Percentiles rank a stretch among this genome's conserved stretches.
Evolutionary conservation across 2,113 vertebrate genomes (phyloP).

Genomic region (Melanerpes formicivorus): DNA sequence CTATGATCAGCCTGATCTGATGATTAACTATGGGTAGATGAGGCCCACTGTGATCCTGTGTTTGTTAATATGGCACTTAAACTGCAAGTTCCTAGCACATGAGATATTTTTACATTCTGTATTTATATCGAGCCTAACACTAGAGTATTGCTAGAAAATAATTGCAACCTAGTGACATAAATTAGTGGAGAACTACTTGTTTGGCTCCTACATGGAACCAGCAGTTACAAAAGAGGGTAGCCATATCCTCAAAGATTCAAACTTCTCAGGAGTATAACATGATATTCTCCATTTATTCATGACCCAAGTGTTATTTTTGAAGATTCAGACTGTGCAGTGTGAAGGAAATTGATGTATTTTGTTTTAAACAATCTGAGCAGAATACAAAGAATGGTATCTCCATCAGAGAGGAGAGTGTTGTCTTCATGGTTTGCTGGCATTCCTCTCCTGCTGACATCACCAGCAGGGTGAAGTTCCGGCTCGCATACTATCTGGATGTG

Average conservation of each 20-base stretch:
- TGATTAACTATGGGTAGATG: not conserved
- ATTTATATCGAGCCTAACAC: not conserved
- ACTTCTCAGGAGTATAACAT: not conserved
- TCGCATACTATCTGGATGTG: fast-evolving
- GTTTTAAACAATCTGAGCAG: not conserved
- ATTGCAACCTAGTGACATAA: not conserved
- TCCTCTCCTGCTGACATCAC: not conserved
- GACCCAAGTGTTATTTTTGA: not conserved
- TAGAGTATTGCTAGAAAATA: conserved; percentile 13
- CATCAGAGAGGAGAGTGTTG: not conserved
- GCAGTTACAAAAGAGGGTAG: not conserved
- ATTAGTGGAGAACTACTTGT: not conserved
- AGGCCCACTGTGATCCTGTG: not conserved
- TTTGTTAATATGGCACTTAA: not conserved
- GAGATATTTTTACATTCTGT: not conserved
- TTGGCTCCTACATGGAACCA: not conserved
- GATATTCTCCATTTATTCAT: conserved; percentile 1
- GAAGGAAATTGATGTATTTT: not conserved
- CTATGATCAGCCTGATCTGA: not conserved
- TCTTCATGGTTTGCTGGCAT: not conserved
- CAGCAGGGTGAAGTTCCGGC: not conserved
- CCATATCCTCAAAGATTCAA: not conserved
- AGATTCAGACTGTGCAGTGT: not conserved
- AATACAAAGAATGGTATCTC: not conserved
- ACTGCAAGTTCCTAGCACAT: not conserved